Evolutionary conservation across 2,888 invertebrate species (phyloP).

Genomic region (Pterobdella sp.): DNA sequence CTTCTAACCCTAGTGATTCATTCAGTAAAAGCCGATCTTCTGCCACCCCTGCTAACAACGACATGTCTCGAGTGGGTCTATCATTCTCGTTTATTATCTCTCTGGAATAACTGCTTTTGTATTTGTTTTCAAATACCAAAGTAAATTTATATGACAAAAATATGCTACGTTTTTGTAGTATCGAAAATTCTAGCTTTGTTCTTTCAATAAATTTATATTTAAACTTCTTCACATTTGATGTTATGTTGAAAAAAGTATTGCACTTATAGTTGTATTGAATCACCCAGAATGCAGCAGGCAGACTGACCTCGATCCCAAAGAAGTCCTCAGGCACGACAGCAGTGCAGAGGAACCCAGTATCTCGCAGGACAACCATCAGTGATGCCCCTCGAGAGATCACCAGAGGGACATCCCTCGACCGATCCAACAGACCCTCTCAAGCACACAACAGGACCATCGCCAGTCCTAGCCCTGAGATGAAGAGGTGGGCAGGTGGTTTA

Average conservation of each 20-base stretch:
- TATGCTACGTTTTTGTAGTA: neutral
- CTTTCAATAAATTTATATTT: neutral
- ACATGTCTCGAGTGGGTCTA: slow-evolving; percentile 1
- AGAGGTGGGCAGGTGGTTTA: slow-evolving; percentile 15
- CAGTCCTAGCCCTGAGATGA: slow-evolving; percentile 30
- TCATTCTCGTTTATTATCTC: neutral
- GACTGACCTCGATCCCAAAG: slow-evolving; percentile 28
- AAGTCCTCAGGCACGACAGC: slow-evolving; percentile 9
- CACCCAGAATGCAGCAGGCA: slow-evolving; percentile 19
- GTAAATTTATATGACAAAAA: too few species aligned
- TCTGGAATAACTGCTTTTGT: neutral
- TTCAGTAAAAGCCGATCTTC: neutral
- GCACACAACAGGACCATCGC: neutral
- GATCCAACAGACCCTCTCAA: slow-evolving; percentile 20
- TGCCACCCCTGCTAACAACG: slow-evolving; percentile 1
- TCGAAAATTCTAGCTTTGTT: neutral
- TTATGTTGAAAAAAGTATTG: too few species aligned
- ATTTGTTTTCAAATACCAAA: neutral
- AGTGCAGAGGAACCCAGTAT: neutral
- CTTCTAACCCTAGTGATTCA: slow-evolving; percentile 18
- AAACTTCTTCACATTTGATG: neutral
- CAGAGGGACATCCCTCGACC: slow-evolving; percentile 28
- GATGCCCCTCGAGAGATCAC: slow-evolving; percentile 3
- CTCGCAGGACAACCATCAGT: slow-evolving; percentile 28
- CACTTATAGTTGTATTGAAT: neutral